These are phyloP conservation scores for Callocephalon fimbriatum DNA, from an alignment of 2,113 vertebrate genomes.

Conservation along the genomic window DNA sequence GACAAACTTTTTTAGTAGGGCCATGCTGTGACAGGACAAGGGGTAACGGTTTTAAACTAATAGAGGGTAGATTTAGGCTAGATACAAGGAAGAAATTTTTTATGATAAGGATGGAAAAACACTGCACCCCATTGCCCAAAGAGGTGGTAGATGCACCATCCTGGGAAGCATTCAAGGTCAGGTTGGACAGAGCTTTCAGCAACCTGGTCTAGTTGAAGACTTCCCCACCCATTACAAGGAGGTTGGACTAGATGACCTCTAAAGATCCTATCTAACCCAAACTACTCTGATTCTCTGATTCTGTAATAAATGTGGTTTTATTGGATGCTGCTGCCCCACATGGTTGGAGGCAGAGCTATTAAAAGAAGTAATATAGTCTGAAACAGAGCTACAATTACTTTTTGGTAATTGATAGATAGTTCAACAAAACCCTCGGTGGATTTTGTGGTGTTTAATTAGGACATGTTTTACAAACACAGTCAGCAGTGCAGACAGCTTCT, in stretches of 20 bases:
- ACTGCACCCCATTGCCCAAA: neutral
- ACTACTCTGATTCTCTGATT: neutral
- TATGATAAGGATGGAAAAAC: neutral
- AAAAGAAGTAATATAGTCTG: neutral
- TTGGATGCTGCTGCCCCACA: neutral
- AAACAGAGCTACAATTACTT: neutral
- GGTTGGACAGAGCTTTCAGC: neutral
- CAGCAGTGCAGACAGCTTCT: neutral
- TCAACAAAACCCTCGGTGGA: neutral
- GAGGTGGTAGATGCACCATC: accelerated
- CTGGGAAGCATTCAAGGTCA: neutral
- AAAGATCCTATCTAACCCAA: neutral
- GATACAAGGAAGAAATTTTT: neutral
- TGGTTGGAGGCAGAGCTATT: neutral
- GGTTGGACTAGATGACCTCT: neutral
- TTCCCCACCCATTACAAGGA: accelerated
- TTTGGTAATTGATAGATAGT: neutral
- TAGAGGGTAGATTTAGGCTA: neutral
- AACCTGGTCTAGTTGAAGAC: neutral
- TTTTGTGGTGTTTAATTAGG: neutral
- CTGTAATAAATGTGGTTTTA: accelerated
- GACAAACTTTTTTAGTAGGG: neutral
- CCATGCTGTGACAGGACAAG: neutral
- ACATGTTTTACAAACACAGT: neutral
- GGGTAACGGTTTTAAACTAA: neutral